These are phyloP conservation scores for Rynchops niger DNA, from an alignment of 2,113 vertebrate genomes.

Conservation along the genomic window DNA sequence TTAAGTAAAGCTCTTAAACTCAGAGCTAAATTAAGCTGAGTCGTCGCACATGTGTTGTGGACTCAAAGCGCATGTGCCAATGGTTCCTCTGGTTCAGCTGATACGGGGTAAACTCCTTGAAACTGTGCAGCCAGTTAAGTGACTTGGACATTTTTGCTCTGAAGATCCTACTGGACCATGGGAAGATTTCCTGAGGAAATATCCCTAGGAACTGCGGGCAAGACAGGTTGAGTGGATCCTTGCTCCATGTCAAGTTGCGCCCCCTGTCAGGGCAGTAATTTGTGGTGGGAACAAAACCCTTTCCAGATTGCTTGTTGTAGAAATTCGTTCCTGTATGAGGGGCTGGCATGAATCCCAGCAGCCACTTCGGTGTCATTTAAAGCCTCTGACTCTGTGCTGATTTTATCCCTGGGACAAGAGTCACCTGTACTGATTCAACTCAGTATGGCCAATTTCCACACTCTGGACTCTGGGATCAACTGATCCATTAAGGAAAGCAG, in stretches of 20 bases:
- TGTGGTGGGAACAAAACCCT: neutral
- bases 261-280: neutral
- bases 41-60: fast-evolving
- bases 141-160: neutral
- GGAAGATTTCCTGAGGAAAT: neutral
- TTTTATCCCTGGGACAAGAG: neutral
- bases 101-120: neutral
- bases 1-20: neutral
- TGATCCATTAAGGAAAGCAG: neutral
- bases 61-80: neutral
- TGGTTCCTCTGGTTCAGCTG: neutral
- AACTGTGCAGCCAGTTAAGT: neutral
- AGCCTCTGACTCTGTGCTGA: neutral
- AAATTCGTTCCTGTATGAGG: fast-evolving
- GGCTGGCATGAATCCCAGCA: neutral
- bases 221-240: neutral
- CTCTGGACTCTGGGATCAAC: neutral
- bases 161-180: neutral
- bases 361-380: neutral
- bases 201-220: neutral
- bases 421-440: neutral
- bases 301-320: neutral
- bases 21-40: neutral
- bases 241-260: neutral
- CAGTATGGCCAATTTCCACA: neutral